These are phyloP conservation scores for Cerastis leucographa DNA, from an alignment of 2,888 invertebrate genomes.

Conservation along the genomic window DNA sequence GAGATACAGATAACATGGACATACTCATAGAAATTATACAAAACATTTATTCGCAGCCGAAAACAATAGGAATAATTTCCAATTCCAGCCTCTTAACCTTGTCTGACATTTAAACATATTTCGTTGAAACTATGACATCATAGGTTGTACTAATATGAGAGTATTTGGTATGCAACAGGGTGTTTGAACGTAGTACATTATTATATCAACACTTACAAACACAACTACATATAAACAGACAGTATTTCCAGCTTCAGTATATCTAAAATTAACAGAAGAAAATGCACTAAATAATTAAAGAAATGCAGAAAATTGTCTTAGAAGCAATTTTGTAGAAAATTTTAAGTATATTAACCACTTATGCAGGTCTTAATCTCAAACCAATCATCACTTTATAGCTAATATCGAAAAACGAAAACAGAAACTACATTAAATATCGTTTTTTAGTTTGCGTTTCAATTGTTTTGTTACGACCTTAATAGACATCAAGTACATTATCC, in stretches of 20 bases:
- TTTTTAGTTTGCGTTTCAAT: background rate
- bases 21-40: background rate
- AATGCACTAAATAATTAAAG: background rate
- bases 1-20: background rate
- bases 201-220: constrained; percentile 40
- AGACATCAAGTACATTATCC: constrained; percentile 30
- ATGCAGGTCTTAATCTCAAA: background rate
- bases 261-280: background rate
- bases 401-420: background rate
- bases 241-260: constrained; percentile 24
- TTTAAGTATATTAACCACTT: background rate
- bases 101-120: background rate
- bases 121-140: constrained; percentile 23
- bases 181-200: constrained; percentile 6
- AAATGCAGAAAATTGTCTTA: background rate
- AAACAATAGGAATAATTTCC: background rate
- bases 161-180: constrained; percentile 43
- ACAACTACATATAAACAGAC: constrained; percentile 35
- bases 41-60: background rate
- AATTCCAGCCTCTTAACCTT: constrained; percentile 27
- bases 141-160: background rate
- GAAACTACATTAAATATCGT: background rate
- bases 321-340: background rate
- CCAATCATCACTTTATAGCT: background rate
- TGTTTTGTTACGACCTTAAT: background rate